A percentile compares a stretch with the other conserved stretches of the same genome.
phyloP scores from a whole-genome alignment of 2,113 vertebrate species.

The Pipa parva region DNA sequence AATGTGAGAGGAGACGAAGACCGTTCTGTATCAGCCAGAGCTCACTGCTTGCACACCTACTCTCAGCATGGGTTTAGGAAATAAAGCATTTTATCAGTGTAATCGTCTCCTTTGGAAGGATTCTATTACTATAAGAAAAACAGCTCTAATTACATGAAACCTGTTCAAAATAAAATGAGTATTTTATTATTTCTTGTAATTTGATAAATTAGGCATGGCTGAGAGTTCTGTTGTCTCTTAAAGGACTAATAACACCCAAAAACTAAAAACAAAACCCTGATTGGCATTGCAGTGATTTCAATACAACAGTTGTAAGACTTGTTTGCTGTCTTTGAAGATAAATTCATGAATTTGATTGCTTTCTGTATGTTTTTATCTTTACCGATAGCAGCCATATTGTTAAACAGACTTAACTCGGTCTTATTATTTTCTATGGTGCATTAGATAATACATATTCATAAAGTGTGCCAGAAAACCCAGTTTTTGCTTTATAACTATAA shows the following conservation, averaged over 20 bases:
- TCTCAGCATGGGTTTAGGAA: conserved; percentile 8
- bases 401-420: too few species aligned
- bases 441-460: too few species aligned
- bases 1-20: conserved; percentile 24
- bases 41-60: background rate
- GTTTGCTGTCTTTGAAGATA: too few species aligned
- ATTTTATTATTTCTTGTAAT: background rate
- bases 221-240: background rate
- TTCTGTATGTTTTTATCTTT: background rate
- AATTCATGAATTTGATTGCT: too few species aligned
- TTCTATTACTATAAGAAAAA: conserved; percentile 5
- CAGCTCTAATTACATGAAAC: conserved; percentile 1
- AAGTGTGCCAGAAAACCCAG: too few species aligned
- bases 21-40: conserved; percentile 27
- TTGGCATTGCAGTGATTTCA: too few species aligned
- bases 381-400: too few species aligned
- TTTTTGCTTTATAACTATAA: too few species aligned
- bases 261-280: too few species aligned
- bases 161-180: conserved; percentile 33
- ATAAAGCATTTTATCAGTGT: conserved; percentile 6
- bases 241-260: too few species aligned
- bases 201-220: background rate
- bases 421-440: too few species aligned
- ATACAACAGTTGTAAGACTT: too few species aligned
- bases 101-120: conserved; percentile 20